Conservation (phyloP, 2,797 vertebrate genomes). For the Pelobates cultripes region DNA sequence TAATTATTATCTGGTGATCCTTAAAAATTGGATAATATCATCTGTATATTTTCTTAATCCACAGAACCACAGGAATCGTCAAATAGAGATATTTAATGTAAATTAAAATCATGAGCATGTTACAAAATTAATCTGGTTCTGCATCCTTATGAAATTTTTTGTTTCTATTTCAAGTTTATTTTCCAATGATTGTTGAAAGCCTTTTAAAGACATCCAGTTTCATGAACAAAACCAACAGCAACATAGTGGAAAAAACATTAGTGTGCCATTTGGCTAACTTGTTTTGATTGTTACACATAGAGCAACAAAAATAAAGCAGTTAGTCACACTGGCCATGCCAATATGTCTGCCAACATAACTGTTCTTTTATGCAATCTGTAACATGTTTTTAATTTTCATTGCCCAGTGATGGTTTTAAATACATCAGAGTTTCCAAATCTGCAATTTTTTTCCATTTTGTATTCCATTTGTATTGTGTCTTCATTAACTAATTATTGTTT, state of each 20-base stretch:
- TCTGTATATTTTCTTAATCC: too few relatives aligned
- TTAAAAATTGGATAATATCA: too few relatives aligned
- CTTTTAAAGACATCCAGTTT: background rate
- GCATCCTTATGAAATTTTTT: too few relatives aligned
- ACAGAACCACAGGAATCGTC: too few relatives aligned
- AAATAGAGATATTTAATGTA: too few relatives aligned
- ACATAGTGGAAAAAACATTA: constrained; percentile 14
- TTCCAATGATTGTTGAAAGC: background rate
- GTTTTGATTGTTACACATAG: constrained; percentile 28
- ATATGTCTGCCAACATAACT: constrained; percentile 40
- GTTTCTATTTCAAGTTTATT: too few relatives aligned
- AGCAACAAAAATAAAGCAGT: constrained; percentile 35
- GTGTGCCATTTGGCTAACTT: constrained; percentile 35
- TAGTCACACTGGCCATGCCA: constrained; percentile 26
- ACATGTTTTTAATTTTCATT: constrained; percentile 24
- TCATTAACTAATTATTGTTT: background rate
- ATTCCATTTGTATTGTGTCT: background rate
- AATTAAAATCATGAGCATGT: too few relatives aligned
- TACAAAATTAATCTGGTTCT: too few relatives aligned
- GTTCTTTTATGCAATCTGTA: constrained; percentile 37
- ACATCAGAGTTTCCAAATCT: constrained; percentile 15
- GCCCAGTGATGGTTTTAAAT: constrained; percentile 6
- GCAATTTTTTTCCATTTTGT: background rate
- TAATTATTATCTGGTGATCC: too few relatives aligned
- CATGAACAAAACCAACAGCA: constrained; percentile 10